phyloP scores from a whole-genome alignment of 2,888 invertebrate genomes.

The Synanthedon formicaeformis region DNA sequence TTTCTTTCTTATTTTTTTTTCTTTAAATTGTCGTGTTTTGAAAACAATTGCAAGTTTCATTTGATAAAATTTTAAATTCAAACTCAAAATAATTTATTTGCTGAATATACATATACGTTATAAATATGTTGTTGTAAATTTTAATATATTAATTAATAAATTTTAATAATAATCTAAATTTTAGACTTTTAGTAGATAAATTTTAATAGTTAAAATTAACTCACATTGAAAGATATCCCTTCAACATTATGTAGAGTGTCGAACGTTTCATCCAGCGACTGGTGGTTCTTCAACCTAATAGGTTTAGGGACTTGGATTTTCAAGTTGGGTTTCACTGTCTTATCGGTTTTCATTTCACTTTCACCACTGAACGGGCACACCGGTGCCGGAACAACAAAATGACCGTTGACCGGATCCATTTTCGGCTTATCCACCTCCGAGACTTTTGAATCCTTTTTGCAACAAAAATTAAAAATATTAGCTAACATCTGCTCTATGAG shows the following conservation, averaged over 20 bases:
- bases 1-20: no score
- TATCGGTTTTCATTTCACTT: constrained; percentile 30
- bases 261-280: constrained; percentile 32
- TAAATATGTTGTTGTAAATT: no score
- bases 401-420: constrained; percentile 17
- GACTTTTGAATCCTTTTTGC: constrained; percentile 17
- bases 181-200: no score
- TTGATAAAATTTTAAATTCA: no score
- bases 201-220: constrained; percentile 19
- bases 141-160: no score
- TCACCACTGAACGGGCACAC: constrained; percentile 43
- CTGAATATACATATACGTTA: no score
- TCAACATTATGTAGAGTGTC: constrained; percentile 34
- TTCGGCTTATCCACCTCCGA: constrained; percentile 18
- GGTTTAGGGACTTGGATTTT: constrained; percentile 53
- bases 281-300: constrained; percentile 42
- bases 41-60: no score
- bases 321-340: constrained; percentile 36
- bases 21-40: no score
- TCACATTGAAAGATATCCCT: constrained; percentile 29
- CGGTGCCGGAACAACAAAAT: neutral
- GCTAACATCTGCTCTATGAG: constrained; percentile 12
- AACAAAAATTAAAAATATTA: constrained; percentile 26
- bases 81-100: no score
- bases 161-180: no score